A percentile compares a stretch with the other conserved stretches of the same genome.
phyloP scores from a whole-genome alignment of 2,797 vertebrate genomes.

The Gobionotothen gibberifrons region DNA sequence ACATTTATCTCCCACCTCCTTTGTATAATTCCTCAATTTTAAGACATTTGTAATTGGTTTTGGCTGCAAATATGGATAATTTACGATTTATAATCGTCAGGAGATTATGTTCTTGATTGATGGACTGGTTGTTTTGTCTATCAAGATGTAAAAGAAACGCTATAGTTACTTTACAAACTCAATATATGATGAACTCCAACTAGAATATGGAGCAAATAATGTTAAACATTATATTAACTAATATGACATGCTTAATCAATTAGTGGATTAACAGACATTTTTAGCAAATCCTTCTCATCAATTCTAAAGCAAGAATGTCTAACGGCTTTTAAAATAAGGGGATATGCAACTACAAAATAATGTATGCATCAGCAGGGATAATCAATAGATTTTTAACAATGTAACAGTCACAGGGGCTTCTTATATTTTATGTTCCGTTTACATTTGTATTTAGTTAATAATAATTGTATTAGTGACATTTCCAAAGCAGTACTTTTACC shows the following conservation, averaged over 20 bases:
- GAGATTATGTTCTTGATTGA: too few relatives aligned
- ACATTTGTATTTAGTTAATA: background rate
- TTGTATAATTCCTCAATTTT: background rate
- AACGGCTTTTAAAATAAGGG: background rate
- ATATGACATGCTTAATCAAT: background rate
- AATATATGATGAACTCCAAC: background rate
- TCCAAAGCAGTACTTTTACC: background rate
- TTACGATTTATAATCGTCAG: background rate
- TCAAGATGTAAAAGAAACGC: background rate
- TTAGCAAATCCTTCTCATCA: too few relatives aligned
- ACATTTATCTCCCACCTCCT: background rate
- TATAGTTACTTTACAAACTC: background rate
- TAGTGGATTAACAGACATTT: background rate
- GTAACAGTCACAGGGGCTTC: background rate
- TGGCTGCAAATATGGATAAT: background rate
- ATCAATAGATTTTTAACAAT: background rate
- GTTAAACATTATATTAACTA: background rate
- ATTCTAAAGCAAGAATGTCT: background rate
- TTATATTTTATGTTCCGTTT: background rate
- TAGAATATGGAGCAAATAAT: background rate
- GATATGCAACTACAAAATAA: background rate
- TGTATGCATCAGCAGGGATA: background rate
- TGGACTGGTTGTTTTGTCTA: background rate
- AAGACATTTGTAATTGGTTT: background rate
- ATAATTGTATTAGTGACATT: background rate